A percentile compares a stretch with the other conserved stretches of the same genome.
Evolutionary conservation across 2,113 vertebrate species (phyloP).

Genomic region (Periophthalmodon schlosseri): DNA sequence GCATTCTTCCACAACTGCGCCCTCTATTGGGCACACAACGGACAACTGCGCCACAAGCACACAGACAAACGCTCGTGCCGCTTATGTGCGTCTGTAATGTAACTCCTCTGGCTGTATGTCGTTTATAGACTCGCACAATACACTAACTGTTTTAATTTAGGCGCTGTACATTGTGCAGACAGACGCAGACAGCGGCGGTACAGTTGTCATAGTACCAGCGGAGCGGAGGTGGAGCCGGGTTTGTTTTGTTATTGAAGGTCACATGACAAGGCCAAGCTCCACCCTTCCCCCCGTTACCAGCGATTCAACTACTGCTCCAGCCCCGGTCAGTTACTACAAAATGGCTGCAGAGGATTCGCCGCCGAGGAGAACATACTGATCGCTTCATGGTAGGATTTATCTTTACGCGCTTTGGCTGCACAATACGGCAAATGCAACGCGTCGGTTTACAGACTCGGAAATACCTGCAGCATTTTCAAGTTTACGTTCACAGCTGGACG

Average conservation of each 20-base stretch:
- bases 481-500: constrained; percentile 18
- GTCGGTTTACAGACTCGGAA: background rate
- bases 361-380: constrained; percentile 74
- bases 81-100: background rate
- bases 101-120: background rate
- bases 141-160: background rate
- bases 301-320: constrained; percentile 70
- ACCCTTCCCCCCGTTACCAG: constrained; percentile 81
- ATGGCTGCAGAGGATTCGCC: constrained; percentile 88
- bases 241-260: constrained; percentile 78
- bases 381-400: constrained; percentile 68
- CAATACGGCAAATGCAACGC: background rate
- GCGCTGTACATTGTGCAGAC: background rate
- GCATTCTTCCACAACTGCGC: constrained; percentile 34
- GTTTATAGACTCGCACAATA: background rate
- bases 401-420: background rate
- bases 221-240: constrained; percentile 60
- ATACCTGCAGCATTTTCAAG: constrained; percentile 14
- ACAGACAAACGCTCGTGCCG: background rate
- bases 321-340: constrained; percentile 93
- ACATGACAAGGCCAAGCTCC: constrained; percentile 75
- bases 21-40: constrained; percentile 59
- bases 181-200: constrained; percentile 30
- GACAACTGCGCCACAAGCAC: too few species aligned
- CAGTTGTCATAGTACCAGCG: constrained; percentile 76